Evolutionary conservation across 2,113 vertebrate species (phyloP).

Genomic region (Sinocyclocheilus rhinocerous): DNA sequence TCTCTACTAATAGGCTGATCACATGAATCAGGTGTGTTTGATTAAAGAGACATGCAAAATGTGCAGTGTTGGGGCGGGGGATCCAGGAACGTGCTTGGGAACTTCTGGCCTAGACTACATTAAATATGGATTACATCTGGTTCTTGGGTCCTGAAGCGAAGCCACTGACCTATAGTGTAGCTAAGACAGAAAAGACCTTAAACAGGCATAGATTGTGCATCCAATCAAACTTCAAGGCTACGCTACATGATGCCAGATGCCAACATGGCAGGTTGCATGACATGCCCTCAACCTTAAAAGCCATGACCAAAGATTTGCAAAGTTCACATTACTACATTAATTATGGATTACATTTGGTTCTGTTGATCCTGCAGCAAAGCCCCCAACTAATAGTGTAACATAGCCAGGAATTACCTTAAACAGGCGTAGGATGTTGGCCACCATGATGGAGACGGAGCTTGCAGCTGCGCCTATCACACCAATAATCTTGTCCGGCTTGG

Average conservation of each 20-base stretch:
- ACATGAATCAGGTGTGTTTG: too few species aligned
- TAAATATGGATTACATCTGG: neutral
- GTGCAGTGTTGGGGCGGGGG: too few species aligned
- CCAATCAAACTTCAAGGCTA: neutral
- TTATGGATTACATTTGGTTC: neutral
- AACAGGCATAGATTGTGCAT: conserved; percentile 91
- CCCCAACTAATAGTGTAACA: too few species aligned
- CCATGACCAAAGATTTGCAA: neutral
- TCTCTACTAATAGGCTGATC: too few species aligned
- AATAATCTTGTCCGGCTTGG: conserved; percentile 95
- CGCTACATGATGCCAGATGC: neutral
- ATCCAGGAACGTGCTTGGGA: too few species aligned
- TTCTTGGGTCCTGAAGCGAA: neutral
- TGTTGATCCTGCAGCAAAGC: neutral
- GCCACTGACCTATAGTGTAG: neutral
- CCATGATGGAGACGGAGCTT: conserved; percentile 98
- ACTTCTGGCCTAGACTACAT: neutral
- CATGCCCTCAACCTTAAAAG: neutral
- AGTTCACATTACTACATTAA: too few species aligned
- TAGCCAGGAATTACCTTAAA: conserved; percentile 86
- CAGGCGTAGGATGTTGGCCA: conserved; percentile 96
- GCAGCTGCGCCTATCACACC: conserved; percentile 95
- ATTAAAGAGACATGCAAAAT: too few species aligned
- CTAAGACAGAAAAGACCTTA: conserved; percentile 81
- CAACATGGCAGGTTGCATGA: neutral